Evolutionary conservation across 2,888 invertebrate species (phyloP).

Genomic region (Pyralis farinalis): DNA sequence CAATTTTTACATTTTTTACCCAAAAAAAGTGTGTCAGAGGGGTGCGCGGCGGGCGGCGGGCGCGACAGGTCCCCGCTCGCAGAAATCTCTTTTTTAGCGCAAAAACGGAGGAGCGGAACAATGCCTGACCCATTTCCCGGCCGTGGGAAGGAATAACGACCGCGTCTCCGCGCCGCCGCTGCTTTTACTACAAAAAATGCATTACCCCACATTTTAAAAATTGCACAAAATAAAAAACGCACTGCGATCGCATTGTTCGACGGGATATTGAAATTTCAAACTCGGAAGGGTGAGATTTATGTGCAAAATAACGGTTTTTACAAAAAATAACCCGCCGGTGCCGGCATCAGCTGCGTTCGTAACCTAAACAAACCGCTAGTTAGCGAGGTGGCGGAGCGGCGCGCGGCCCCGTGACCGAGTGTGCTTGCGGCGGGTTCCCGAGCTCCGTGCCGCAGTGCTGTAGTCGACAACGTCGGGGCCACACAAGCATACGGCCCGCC

Average conservation of each 20-base stretch:
- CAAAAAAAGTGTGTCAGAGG: slow-evolving; percentile 75
- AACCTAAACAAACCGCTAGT: slow-evolving; percentile 29
- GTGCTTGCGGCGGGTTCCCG: too few species aligned
- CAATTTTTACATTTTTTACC: slow-evolving; percentile 72
- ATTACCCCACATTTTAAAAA: slow-evolving; percentile 78
- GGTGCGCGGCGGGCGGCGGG: slow-evolving; percentile 44
- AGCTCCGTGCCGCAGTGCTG: too few species aligned
- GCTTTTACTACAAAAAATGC: slow-evolving; percentile 73
- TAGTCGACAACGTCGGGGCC: too few species aligned
- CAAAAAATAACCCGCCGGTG: slow-evolving; percentile 54
- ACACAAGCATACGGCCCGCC: too few species aligned
- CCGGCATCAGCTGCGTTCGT: slow-evolving; percentile 58
- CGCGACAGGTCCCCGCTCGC: slow-evolving; percentile 56
- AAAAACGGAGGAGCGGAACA: slow-evolving; percentile 71
- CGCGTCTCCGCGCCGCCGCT: slow-evolving; percentile 53
- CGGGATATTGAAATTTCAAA: slow-evolving; percentile 65
- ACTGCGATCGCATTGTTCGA: slow-evolving; percentile 62
- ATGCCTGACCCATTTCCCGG: slow-evolving; percentile 77
- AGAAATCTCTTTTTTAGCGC: slow-evolving; percentile 73
- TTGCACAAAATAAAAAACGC: slow-evolving; percentile 56
- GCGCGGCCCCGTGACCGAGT: not conserved
- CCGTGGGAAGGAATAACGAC: slow-evolving; percentile 80
- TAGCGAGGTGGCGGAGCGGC: slow-evolving; percentile 18
- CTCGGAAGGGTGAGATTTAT: slow-evolving; percentile 78
- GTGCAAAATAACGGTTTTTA: slow-evolving; percentile 76